Evolutionary conservation across 2,113 vertebrate species (phyloP).

Genomic region (Anthoscopus minutus): DNA sequence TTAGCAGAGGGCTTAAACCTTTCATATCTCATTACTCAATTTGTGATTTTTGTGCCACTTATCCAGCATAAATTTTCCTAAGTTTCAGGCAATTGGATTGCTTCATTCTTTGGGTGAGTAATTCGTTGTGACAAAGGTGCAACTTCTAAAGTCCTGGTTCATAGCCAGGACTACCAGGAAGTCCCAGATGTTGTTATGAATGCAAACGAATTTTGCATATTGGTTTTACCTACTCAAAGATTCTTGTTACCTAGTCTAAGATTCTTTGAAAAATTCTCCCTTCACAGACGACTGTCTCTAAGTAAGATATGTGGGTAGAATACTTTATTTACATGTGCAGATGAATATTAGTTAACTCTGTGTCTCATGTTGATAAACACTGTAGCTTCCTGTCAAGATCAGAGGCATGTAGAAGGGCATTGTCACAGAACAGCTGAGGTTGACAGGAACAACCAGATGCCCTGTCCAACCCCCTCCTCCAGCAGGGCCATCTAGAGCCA

Average conservation of each 20-base stretch:
- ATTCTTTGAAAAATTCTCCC: neutral
- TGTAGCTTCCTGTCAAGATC: neutral
- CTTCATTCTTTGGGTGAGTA: neutral
- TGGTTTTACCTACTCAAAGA: neutral
- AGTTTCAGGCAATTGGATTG: neutral
- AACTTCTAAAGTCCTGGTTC: neutral
- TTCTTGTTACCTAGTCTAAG: neutral
- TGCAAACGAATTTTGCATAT: too few species aligned
- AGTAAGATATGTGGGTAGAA: neutral
- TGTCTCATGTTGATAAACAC: neutral
- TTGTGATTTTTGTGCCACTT: neutral
- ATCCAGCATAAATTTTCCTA: neutral
- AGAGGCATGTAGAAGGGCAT: neutral
- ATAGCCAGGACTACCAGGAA: neutral
- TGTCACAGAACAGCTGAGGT: neutral
- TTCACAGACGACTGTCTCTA: neutral
- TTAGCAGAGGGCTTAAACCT: neutral
- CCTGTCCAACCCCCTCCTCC: neutral
- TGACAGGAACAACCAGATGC: neutral
- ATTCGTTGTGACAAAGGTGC: neutral
- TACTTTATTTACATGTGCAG: neutral
- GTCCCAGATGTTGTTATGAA: neutral
- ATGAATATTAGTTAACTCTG: neutral
- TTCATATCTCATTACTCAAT: neutral
- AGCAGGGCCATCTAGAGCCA: neutral